Percentiles rank a stretch among this genome's conserved stretches.
These are phyloP conservation scores for Capromys pilorides DNA, from an alignment of 2,797 vertebrate genomes.

Conservation along the genomic window DNA sequence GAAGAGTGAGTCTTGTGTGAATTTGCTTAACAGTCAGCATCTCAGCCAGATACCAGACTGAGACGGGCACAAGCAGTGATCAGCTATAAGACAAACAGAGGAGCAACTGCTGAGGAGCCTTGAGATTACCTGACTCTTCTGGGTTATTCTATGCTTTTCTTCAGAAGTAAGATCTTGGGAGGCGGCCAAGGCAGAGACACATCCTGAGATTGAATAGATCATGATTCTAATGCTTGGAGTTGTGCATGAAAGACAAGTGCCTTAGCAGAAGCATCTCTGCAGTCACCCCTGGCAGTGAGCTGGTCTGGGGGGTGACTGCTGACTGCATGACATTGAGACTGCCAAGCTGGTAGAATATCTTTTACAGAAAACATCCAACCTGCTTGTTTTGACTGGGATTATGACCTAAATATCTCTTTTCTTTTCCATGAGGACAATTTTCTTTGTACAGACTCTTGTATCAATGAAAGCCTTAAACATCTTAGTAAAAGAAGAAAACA, in stretches of 20 bases:
- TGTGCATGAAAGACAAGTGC: constrained; percentile 67
- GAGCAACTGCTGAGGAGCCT: constrained; percentile 70
- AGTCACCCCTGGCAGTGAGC: constrained; percentile 50
- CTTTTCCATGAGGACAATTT: not conserved
- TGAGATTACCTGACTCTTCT: constrained; percentile 71
- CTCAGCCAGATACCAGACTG: constrained; percentile 59
- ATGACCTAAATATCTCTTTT: constrained; percentile 35
- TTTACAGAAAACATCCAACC: constrained; percentile 31
- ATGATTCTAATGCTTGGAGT: constrained; percentile 26
- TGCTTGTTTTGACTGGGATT: constrained; percentile 18
- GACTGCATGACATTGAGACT: constrained; percentile 53
- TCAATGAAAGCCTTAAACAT: constrained; percentile 25
- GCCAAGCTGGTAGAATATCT: not conserved
- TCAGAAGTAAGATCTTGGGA: constrained; percentile 75
- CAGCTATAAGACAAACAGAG: constrained; percentile 65
- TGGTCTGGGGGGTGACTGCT: constrained; percentile 44
- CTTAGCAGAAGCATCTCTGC: constrained; percentile 70
- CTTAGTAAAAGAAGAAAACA: constrained; percentile 48
- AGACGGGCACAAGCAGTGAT: constrained; percentile 41
- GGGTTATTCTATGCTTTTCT: constrained; percentile 79
- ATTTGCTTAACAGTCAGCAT: constrained; percentile 33
- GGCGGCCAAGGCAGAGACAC: constrained; percentile 54
- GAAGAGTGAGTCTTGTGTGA: not conserved
- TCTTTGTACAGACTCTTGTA: not conserved
- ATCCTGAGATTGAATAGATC: not conserved